Evolutionary conservation across 2,888 invertebrate genomes (phyloP).

Genomic region (Leucophenga montana): DNA sequence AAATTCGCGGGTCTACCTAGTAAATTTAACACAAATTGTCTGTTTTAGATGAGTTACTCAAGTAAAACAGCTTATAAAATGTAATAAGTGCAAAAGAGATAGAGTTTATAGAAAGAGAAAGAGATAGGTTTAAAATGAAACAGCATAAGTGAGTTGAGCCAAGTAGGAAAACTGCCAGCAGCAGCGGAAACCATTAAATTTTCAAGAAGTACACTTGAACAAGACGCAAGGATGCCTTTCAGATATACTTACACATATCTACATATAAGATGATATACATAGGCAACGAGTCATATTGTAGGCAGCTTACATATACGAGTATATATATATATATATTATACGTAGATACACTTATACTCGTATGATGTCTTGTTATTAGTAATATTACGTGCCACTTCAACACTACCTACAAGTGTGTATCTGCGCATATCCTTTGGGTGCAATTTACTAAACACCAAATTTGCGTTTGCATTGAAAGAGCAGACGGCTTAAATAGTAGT

Average conservation of each 20-base stretch:
- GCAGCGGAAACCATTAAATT: conserved; percentile 63
- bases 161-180: conserved; percentile 56
- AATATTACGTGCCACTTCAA: conserved; percentile 39
- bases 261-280: conserved; percentile 35
- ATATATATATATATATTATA: too few species aligned
- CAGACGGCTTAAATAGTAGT: not conserved
- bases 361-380: conserved; percentile 33
- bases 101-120: too few species aligned
- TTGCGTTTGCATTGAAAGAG: conserved; percentile 25
- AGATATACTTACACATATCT: conserved; percentile 4
- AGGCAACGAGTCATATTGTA: conserved; percentile 16
- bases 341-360: too few species aligned
- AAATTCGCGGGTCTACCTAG: conserved; percentile 51
- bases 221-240: not conserved
- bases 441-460: conserved; percentile 46
- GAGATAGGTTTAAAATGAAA: too few species aligned
- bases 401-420: conserved; percentile 1
- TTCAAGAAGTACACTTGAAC: conserved; percentile 49
- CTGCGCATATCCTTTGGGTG: conserved; percentile 52
- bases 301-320: too few species aligned
- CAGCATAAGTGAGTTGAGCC: conserved; percentile 24
- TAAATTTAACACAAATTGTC: conserved; percentile 68
- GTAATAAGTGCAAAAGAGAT: not conserved
- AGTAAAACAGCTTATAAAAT: conserved; percentile 17
- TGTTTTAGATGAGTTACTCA: conserved; percentile 60